These are phyloP conservation scores for Platycheirus rosarum DNA, from an alignment of 2,888 invertebrate genomes.

Conservation along the genomic window DNA sequence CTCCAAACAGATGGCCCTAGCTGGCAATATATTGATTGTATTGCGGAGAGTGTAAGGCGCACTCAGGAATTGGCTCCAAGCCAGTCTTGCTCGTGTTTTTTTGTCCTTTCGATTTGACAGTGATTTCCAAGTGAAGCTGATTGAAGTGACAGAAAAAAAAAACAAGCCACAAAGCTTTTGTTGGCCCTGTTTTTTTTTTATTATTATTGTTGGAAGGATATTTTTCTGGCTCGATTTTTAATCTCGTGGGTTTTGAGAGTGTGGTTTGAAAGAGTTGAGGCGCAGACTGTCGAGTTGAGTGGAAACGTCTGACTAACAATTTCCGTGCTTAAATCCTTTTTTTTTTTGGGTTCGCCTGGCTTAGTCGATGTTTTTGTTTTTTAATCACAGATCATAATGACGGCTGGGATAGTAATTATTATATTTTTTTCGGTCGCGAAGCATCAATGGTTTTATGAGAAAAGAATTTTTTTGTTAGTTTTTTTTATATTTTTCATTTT, in stretches of 20 bases:
- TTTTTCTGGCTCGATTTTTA: slow-evolving; percentile 33
- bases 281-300: slow-evolving; percentile 37
- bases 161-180: slow-evolving; percentile 27
- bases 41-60: slow-evolving; percentile 60
- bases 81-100: slow-evolving; percentile 42
- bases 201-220: slow-evolving; percentile 1
- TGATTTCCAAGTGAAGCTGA: slow-evolving; percentile 65
- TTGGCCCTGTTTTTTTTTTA: slow-evolving; percentile 29
- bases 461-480: neutral
- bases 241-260: slow-evolving; percentile 40
- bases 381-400: slow-evolving; percentile 67
- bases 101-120: slow-evolving; percentile 55
- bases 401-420: slow-evolving; percentile 60
- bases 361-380: slow-evolving; percentile 48
- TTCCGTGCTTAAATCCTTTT: slow-evolving; percentile 56
- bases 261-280: slow-evolving; percentile 47
- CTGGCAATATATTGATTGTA: slow-evolving; percentile 70
- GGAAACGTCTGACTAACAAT: slow-evolving; percentile 68
- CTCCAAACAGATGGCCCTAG: slow-evolving; percentile 11
- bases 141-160: slow-evolving; percentile 53
- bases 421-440: slow-evolving; percentile 41
- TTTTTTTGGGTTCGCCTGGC: slow-evolving; percentile 26
- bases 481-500: slow-evolving; percentile 8
- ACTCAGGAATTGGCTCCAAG: slow-evolving; percentile 65
- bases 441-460: slow-evolving; percentile 31